phyloP scores from a whole-genome alignment of 2,797 vertebrate genomes.

The Sciaenops ocellatus region DNA sequence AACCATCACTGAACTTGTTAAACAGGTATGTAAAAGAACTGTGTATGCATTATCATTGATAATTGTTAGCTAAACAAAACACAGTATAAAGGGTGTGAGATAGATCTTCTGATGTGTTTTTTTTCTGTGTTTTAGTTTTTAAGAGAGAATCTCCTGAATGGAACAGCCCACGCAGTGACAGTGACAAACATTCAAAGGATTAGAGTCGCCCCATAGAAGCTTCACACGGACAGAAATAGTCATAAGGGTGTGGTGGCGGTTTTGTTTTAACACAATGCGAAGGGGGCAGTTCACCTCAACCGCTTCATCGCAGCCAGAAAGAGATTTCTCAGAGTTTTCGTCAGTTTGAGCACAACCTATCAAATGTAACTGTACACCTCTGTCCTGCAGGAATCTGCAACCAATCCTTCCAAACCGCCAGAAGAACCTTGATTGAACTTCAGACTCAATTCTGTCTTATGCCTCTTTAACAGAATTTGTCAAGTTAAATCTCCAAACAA shows the following conservation, averaged over 20 bases:
- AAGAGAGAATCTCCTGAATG: conserved; percentile 25
- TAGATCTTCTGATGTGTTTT: conserved; percentile 1
- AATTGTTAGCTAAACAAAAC: not conserved
- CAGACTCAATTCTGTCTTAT: too few relatives aligned
- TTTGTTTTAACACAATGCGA: not conserved
- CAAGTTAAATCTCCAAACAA: not conserved
- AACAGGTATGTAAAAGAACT: conserved; percentile 48
- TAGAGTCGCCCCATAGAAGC: not conserved
- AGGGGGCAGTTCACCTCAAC: not conserved
- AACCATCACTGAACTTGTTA: conserved; percentile 24
- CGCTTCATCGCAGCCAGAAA: not conserved
- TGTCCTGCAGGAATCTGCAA: not conserved
- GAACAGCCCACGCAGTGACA: conserved; percentile 6
- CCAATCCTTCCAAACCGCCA: not conserved
- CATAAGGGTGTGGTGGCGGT: not conserved
- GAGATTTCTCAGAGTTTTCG: not conserved
- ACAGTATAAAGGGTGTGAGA: not conserved
- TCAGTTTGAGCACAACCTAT: not conserved
- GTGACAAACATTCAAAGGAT: conserved; percentile 32
- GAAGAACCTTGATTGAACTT: not conserved
- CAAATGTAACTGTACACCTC: not conserved
- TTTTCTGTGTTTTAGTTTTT: conserved; percentile 49
- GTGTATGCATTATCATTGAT: not conserved
- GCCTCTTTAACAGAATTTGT: not conserved
- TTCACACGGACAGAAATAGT: not conserved